Conservation (phyloP, 2,113 vertebrate genomes). For the Semnornis frantzii region DNA sequence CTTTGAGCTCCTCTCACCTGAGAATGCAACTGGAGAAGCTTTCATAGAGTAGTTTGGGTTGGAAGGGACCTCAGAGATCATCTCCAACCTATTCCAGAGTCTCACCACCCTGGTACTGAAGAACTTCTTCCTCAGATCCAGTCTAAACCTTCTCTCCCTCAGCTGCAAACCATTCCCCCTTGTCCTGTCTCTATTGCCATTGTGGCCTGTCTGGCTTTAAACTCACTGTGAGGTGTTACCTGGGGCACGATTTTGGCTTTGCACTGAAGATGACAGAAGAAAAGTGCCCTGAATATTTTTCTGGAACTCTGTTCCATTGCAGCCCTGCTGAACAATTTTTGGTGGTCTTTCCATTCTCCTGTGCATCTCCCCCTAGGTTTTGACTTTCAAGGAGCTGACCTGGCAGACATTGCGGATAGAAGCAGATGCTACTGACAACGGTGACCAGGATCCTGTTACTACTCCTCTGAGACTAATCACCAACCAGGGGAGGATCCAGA, state of each 20-base stretch:
- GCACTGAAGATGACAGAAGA: background rate
- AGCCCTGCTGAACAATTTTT: background rate
- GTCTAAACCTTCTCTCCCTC: too few relatives aligned
- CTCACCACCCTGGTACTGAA: too few relatives aligned
- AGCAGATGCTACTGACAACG: constrained; percentile 91
- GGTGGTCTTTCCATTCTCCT: background rate
- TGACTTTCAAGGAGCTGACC: constrained; percentile 97
- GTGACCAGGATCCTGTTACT: constrained; percentile 88
- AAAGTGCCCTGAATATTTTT: fast-evolving
- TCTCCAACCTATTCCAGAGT: too few relatives aligned
- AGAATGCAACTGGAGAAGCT: background rate
- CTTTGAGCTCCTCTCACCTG: background rate
- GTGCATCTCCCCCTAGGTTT: constrained; percentile 78
- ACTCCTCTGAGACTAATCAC: constrained; percentile 96
- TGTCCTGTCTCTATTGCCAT: too few relatives aligned
- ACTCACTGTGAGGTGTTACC: background rate
- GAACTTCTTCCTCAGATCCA: too few relatives aligned
- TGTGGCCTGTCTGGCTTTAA: background rate
- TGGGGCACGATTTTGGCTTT: background rate
- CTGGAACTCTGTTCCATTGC: background rate
- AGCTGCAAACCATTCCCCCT: too few relatives aligned
- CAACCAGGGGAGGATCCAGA: constrained; percentile 94
- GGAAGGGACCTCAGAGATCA: too few relatives aligned
- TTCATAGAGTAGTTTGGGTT: background rate
- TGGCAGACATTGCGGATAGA: constrained; percentile 97